Evolutionary conservation across 1,140 invertebrate species (phyloP).

Genomic region (Trichonephila clavipes): DNA sequence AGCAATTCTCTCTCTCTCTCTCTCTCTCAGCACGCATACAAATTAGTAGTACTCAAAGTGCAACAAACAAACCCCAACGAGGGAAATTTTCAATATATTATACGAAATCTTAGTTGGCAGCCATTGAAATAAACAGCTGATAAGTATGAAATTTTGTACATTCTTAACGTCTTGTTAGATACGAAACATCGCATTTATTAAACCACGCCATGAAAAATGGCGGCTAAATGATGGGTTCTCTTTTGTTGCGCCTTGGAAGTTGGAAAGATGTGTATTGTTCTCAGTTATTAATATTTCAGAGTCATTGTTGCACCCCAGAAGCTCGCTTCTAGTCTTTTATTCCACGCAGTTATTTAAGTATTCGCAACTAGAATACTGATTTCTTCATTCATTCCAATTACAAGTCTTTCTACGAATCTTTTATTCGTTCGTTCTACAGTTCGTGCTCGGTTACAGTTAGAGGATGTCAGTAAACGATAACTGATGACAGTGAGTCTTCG

Average conservation of each 20-base stretch:
- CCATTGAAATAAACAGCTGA: neutral
- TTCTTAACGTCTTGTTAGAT: neutral
- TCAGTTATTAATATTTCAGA: slow-evolving; percentile 21
- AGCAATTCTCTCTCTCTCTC: too few relatives aligned
- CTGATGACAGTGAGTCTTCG: neutral
- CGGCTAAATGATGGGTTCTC: neutral
- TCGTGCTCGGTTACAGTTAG: neutral
- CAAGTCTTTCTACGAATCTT: neutral
- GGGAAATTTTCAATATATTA: neutral
- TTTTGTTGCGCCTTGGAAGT: slow-evolving; percentile 1
- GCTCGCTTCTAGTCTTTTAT: neutral
- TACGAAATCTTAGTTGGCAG: neutral
- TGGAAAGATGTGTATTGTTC: slow-evolving; percentile 13
- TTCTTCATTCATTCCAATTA: slow-evolving; percentile 9
- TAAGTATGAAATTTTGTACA: neutral
- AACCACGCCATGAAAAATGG: neutral
- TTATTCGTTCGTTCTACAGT: neutral
- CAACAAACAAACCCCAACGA: neutral
- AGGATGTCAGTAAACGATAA: neutral
- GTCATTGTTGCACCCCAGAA: neutral
- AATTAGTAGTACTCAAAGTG: neutral
- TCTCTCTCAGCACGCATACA: neutral
- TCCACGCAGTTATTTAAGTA: neutral
- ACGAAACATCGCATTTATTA: slow-evolving; percentile 15
- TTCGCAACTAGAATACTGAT: neutral